phyloP scores from a whole-genome alignment of 92 coral and sea anemone species.

The Epizoanthus illoricatus region DNA sequence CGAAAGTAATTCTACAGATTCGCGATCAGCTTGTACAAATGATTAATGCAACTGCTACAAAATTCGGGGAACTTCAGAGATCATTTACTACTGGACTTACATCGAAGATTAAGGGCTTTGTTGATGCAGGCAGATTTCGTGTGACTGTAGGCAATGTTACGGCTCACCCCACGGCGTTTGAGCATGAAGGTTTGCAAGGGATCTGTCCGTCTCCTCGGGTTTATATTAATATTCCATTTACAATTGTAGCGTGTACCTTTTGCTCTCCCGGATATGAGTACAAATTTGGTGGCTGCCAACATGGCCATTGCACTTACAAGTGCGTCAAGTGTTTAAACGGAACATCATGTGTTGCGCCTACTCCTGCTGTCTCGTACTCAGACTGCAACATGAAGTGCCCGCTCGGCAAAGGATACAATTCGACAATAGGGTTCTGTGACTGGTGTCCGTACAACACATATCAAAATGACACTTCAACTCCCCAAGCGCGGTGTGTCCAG shows the following conservation, averaged over 20 bases:
- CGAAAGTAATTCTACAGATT: slow-evolving; percentile 4
- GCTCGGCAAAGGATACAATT: slow-evolving; percentile 32
- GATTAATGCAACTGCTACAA: neutral
- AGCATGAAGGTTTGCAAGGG: slow-evolving; percentile 9
- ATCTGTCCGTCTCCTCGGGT: neutral
- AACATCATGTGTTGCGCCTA: neutral
- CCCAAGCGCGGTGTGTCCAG: slow-evolving; percentile 10
- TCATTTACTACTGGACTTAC: neutral
- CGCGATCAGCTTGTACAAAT: slow-evolving; percentile 18
- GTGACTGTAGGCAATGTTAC: neutral
- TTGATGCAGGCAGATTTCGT: slow-evolving; percentile 11
- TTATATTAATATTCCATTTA: neutral
- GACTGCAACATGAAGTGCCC: slow-evolving; percentile 37
- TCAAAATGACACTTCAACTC: slow-evolving; percentile 9
- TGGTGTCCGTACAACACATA: slow-evolving; percentile 35
- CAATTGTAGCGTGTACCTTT: neutral
- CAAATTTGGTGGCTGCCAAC: neutral
- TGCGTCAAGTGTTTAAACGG: slow-evolving; percentile 23
- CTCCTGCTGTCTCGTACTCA: slow-evolving; percentile 14
- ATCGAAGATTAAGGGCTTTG: neutral
- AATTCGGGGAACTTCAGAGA: neutral
- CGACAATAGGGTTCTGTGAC: slow-evolving; percentile 31
- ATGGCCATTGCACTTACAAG: neutral
- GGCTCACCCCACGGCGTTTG: slow-evolving; percentile 6
- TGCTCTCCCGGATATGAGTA: slow-evolving; percentile 29